phyloP scores from a whole-genome alignment of 2,888 invertebrate species.

The Elmis aenea region DNA sequence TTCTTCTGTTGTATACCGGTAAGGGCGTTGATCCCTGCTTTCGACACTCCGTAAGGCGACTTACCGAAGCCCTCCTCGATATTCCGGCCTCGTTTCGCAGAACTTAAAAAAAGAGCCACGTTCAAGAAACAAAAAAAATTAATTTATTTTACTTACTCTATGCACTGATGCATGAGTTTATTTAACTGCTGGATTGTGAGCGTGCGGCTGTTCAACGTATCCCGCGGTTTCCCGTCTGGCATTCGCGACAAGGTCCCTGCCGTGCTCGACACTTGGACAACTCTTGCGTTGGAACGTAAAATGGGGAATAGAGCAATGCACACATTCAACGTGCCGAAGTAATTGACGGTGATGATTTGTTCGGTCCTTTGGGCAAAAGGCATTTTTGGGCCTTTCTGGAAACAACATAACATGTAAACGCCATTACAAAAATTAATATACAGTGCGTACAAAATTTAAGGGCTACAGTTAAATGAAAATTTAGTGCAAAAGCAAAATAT shows the following conservation, averaged over 20 bases:
- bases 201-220: too few species aligned
- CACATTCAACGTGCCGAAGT: constrained; percentile 58
- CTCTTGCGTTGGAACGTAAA: background rate
- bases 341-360: constrained; percentile 65
- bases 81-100: constrained; percentile 30
- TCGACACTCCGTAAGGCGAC: constrained; percentile 65
- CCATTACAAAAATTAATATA: too few species aligned
- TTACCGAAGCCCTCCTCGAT: constrained; percentile 36
- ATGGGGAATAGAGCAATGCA: constrained; percentile 59
- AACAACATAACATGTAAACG: too few species aligned
- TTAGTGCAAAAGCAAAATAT: too few species aligned
- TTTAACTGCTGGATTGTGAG: too few species aligned
- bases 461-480: constrained; percentile 4
- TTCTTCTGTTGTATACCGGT: constrained; percentile 61
- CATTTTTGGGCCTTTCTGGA: constrained; percentile 50
- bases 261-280: background rate
- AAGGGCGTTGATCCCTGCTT: constrained; percentile 67
- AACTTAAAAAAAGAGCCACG: too few species aligned
- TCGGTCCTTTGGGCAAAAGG: constrained; percentile 65
- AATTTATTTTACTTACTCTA: too few species aligned
- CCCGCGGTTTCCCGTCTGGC: too few species aligned
- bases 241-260: background rate
- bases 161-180: too few species aligned
- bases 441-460: too few species aligned
- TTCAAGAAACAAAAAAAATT: too few species aligned